Percentiles rank a stretch among this genome's conserved stretches.
phyloP scores from a whole-genome alignment of 2,888 invertebrate genomes.

The Cyclophora punctaria region DNA sequence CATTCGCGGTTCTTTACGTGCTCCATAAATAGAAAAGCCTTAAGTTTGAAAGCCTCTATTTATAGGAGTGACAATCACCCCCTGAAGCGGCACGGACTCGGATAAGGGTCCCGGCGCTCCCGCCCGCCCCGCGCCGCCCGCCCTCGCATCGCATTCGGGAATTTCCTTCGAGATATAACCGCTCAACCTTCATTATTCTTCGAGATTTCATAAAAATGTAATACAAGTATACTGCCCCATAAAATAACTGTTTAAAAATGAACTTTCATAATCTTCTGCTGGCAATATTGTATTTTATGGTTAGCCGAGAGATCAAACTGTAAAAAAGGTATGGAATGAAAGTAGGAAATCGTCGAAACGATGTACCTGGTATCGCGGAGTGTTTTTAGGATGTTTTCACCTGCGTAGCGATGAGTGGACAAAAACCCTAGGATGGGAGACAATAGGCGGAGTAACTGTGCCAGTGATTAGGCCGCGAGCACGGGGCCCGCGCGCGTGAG shows the following conservation, averaged over 20 bases:
- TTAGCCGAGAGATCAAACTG: background rate
- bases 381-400: constrained; percentile 48
- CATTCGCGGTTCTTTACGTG: constrained; percentile 22
- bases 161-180: constrained; percentile 20
- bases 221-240: constrained; percentile 13
- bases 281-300: constrained; percentile 4
- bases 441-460: constrained; percentile 37
- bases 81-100: constrained; percentile 21
- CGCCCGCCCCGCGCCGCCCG: constrained; percentile 7
- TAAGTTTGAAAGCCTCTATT: constrained; percentile 42
- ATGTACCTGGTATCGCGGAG: constrained; percentile 20
- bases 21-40: constrained; percentile 34
- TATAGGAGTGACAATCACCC: constrained; percentile 30
- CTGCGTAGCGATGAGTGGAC: constrained; percentile 31
- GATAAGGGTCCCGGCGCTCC: constrained; percentile 14
- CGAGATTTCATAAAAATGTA: constrained; percentile 19
- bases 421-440: constrained; percentile 46
- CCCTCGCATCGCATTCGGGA: constrained; percentile 13
- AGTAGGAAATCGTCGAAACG: constrained; percentile 16
- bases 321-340: constrained; percentile 13
- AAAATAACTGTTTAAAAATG: constrained; percentile 18
- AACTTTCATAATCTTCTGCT: constrained; percentile 3
- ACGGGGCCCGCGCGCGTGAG: constrained; percentile 18
- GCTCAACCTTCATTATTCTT: constrained; percentile 17
- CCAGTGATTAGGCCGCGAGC: constrained; percentile 23